phyloP scores from a whole-genome alignment of 2,888 invertebrate species.

The Macrophya annulata region DNA sequence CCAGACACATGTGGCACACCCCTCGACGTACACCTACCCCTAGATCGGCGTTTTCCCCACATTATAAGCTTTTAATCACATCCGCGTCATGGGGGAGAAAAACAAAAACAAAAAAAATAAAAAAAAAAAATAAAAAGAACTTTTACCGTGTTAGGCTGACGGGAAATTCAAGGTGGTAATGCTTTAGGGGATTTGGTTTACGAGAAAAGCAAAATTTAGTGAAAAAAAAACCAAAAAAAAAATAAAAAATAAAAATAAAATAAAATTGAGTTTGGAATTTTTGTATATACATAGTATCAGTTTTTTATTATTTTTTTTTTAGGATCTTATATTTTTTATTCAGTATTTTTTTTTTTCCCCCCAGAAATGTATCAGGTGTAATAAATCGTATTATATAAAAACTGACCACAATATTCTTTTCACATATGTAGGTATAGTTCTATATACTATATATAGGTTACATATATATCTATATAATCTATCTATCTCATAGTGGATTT shows the following conservation, averaged over 20 bases:
- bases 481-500: background rate
- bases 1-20: constrained; percentile 21
- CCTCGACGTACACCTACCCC: background rate
- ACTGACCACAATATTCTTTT: constrained; percentile 4
- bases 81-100: background rate
- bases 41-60: constrained; percentile 17
- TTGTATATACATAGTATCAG: too few species aligned
- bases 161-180: background rate
- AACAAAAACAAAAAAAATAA: background rate
- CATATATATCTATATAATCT: background rate
- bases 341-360: background rate
- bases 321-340: background rate
- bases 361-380: background rate
- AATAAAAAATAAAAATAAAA: background rate
- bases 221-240: background rate
- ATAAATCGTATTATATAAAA: background rate
- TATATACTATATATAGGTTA: background rate
- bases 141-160: background rate
- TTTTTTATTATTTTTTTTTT: background rate
- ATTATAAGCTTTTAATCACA: constrained; percentile 54
- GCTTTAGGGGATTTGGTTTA: background rate
- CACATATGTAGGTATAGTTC: background rate
- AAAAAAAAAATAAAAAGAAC: too few species aligned
- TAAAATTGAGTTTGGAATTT: background rate
- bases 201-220: background rate